These are phyloP conservation scores for Trematocara unimaculatum DNA, from an alignment of 2,113 vertebrate genomes.

Conservation along the genomic window DNA sequence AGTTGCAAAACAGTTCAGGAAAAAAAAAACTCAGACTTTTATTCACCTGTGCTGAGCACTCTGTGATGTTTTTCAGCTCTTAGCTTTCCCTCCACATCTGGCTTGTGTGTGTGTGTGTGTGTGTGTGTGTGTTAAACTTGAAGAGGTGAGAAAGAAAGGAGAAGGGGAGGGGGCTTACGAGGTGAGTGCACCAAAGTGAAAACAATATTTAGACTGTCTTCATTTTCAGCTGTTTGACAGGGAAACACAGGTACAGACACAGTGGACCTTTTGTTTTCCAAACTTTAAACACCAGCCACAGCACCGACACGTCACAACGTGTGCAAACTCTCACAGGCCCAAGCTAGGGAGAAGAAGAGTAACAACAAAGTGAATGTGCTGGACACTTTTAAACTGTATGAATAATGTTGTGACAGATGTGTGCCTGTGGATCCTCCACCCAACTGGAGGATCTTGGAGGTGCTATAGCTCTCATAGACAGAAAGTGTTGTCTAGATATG, in stretches of 20 bases:
- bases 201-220: constrained; percentile 54
- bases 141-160: not conserved
- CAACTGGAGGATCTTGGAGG: not conserved
- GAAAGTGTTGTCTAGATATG: not conserved
- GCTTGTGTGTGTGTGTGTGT: not conserved
- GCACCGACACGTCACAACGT: not conserved
- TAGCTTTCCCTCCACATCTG: constrained; percentile 1
- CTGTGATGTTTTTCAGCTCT: not conserved
- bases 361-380: not conserved
- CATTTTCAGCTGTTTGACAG: not conserved
- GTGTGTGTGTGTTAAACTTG: not conserved
- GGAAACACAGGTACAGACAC: not conserved
- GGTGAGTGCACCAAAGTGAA: not conserved
- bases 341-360: not conserved
- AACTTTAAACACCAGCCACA: not conserved
- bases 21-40: not conserved
- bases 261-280: constrained; percentile 20
- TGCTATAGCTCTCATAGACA: not conserved
- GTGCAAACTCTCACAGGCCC: not conserved
- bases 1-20: not conserved
- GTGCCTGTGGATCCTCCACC: not conserved
- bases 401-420: not conserved
- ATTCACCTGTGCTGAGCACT: not conserved
- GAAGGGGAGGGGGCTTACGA: not conserved
- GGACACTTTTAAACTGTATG: not conserved